Conservation (phyloP, 2,888 invertebrate genomes). For the Nymphalis polychloros region DNA sequence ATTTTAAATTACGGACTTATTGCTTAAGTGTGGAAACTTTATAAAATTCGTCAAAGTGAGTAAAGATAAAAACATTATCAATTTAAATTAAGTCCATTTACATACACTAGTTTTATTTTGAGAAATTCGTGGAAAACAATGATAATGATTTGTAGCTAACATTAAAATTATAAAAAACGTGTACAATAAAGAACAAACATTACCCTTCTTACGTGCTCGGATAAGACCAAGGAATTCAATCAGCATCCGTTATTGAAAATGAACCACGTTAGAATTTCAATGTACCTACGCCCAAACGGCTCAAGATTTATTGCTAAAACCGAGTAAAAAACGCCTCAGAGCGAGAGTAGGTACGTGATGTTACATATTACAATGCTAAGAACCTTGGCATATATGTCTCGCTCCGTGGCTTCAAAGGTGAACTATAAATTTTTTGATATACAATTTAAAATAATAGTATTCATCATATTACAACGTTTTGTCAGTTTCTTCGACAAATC, state of each 20-base stretch:
- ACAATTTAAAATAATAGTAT: conserved; percentile 45
- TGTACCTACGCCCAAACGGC: conserved; percentile 40
- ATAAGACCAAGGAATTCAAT: conserved; percentile 42
- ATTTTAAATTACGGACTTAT: too few species aligned
- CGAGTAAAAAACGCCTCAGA: conserved; percentile 43
- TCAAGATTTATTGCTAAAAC: conserved; percentile 45
- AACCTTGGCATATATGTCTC: conserved; percentile 63
- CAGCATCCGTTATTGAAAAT: conserved; percentile 46
- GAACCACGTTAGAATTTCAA: conserved; percentile 45
- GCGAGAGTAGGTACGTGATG: conserved; percentile 50
- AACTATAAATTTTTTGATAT: conserved; percentile 51
- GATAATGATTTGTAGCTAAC: background rate
- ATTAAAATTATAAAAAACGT: conserved; percentile 15
- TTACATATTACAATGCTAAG: conserved; percentile 46
- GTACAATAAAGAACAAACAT: conserved; percentile 26
- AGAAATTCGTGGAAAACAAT: conserved; percentile 1
- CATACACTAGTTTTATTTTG: background rate
- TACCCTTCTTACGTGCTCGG: conserved; percentile 19
- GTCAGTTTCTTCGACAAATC: background rate
- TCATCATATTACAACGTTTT: background rate
- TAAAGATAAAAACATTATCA: background rate
- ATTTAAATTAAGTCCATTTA: background rate
- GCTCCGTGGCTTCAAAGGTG: conserved; percentile 57
- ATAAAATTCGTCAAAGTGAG: too few species aligned
- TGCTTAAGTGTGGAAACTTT: too few species aligned